Conservation (phyloP, 2,113 vertebrate species). For the Chionodraco myersi region DNA sequence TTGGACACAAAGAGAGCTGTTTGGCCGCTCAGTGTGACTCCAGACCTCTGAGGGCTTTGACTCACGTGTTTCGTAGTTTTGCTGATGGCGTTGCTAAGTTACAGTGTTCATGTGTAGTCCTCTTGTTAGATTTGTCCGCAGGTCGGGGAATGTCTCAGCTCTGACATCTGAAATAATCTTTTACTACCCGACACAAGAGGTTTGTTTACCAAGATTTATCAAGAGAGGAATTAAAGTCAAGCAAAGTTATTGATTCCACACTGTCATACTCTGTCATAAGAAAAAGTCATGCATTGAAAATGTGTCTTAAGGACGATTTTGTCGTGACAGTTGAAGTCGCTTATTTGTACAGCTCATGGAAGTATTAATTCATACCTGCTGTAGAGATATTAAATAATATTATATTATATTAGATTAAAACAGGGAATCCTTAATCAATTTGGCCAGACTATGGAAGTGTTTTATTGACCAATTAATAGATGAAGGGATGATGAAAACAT, state of each 20-base stretch:
- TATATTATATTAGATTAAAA: too few species aligned
- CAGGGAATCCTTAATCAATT: too few species aligned
- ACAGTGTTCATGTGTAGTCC: neutral
- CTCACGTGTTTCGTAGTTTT: neutral
- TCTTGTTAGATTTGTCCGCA: constrained; percentile 24
- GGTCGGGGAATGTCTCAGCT: constrained; percentile 52
- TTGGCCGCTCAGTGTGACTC: neutral
- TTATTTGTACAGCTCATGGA: too few species aligned
- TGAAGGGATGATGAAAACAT: too few species aligned
- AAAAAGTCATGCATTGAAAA: too few species aligned
- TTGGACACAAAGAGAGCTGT: neutral
- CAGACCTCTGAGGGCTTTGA: neutral
- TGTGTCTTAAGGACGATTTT: too few species aligned
- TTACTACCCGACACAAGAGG: neutral
- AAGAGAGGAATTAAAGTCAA: neutral
- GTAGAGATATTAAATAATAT: too few species aligned
- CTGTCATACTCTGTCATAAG: neutral
- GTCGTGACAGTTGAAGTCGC: too few species aligned
- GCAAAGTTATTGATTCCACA: neutral
- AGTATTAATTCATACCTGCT: too few species aligned
- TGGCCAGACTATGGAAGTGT: too few species aligned
- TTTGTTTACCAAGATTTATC: neutral
- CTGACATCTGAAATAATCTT: neutral
- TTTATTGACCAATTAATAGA: too few species aligned
- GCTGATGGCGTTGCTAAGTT: neutral